Percentiles rank a stretch among this genome's conserved stretches.
phyloP scores from a whole-genome alignment of 1,140 invertebrate genomes.

The Drosophila ficusphila region DNA sequence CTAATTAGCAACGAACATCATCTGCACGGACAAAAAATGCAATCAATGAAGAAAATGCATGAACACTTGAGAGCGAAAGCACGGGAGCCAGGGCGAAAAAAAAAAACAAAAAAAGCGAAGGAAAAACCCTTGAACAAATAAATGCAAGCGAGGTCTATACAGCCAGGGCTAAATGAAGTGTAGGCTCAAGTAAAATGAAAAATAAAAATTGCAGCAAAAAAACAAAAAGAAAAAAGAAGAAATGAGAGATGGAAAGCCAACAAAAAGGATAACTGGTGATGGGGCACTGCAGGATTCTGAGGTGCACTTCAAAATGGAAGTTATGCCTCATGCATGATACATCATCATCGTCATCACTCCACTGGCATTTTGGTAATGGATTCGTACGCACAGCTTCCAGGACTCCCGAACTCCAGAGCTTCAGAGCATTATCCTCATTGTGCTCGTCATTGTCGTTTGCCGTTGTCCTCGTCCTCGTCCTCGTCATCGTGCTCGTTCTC shows the following conservation, averaged over 20 bases:
- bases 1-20: conserved; percentile 66
- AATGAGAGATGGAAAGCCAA: conserved; percentile 48
- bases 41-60: conserved; percentile 80
- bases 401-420: conserved; percentile 35
- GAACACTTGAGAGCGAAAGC: conserved; percentile 33
- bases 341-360: conserved; percentile 58
- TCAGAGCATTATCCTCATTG: conserved; percentile 22
- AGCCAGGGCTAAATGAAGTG: conserved; percentile 70
- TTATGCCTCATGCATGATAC: conserved; percentile 82
- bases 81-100: conserved; percentile 1
- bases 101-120: conserved; percentile 4
- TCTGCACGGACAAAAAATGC: conserved; percentile 42
- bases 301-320: conserved; percentile 78
- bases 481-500: conserved; percentile 14
- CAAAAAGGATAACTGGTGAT: conserved; percentile 70
- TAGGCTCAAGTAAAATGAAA: conserved; percentile 70
- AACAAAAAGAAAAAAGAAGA: conserved; percentile 13
- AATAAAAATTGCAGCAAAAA: conserved; percentile 42
- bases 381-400: conserved; percentile 69
- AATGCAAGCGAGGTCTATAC: conserved; percentile 58
- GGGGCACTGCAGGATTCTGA: conserved; percentile 49
- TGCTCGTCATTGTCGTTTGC: conserved; percentile 47
- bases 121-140: conserved; percentile 54
- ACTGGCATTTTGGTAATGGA: conserved; percentile 75
- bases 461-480: conserved; percentile 34